Base-by-base conservation (phyloP, 64 coral and sea anemone genomes). In the Stichodactyla helianthus region DNA sequence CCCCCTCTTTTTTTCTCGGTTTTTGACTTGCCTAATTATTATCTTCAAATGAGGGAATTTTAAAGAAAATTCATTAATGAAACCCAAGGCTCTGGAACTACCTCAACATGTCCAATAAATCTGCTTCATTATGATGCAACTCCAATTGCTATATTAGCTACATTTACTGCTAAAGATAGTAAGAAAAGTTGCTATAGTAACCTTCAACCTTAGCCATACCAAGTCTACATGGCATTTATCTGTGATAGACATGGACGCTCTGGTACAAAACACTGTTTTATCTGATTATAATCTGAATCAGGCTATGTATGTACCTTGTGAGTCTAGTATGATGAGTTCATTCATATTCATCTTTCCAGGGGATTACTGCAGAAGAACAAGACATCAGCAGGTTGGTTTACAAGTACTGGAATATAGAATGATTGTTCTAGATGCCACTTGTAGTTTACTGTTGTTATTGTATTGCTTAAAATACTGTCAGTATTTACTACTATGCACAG, bases 361-460 rank as follows among this genome's bases (percentile, higher is more conserved):
- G 93, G 53, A 92, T 95, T 54, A 92, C 93, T 82, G 93, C 88
- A 17, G 93, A 95, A 77, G 93, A 95, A 86, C 93, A 95, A 54
- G 93, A 95, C 55, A 95, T 95, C n/a, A 95, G 93, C 71, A 92
- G 93, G 93, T 95, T 86, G 7, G 77, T 64, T 85, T 14, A 25
- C 9, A 35, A 55, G 28, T 83, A 5, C n/a, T 51, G 20, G 58
- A 13, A 44, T 53, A 4, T 51, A 9, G 52, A 44, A 18, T 85
- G 44, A 16, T 1, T 52, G 4, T 19, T 17, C 16, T 64, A 16
- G 61, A 64, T 64, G 20, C 2, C 13, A 44, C 35, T 44, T 44
- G 35, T 44, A 3, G 35, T 44, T 44, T 44, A 44, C 0, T 44
- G 2, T 44, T n/a, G n/a, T n/a, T n/a, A n/a, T n/a, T n/a, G n/a